Conservation (phyloP, 2,113 vertebrate genomes). For the Oriolus oriolus region DNA sequence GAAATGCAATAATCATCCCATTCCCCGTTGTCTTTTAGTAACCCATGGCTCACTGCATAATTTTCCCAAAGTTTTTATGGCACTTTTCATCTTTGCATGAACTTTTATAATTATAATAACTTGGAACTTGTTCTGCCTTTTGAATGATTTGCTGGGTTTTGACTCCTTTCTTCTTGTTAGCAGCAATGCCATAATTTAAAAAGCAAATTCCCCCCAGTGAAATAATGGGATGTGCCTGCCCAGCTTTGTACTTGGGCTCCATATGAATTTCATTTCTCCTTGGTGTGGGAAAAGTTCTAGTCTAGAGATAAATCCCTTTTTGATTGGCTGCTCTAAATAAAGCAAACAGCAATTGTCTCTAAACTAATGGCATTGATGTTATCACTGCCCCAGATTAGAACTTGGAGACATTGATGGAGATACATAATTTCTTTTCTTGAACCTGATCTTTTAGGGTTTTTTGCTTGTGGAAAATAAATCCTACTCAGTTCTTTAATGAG, state of each 20-base stretch:
- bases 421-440: neutral
- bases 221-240: neutral
- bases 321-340: constrained; percentile 1
- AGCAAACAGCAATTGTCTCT: neutral
- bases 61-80: neutral
- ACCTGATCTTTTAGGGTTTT: neutral
- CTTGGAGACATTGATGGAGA: neutral
- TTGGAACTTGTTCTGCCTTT: neutral
- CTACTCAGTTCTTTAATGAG: neutral
- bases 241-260: neutral
- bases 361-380: neutral
- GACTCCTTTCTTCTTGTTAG: neutral
- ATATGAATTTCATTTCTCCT: neutral
- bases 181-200: neutral
- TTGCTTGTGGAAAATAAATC: neutral
- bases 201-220: neutral
- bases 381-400: neutral
- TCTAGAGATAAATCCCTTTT: constrained; percentile 3
- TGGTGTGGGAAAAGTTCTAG: neutral
- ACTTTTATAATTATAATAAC: neutral
- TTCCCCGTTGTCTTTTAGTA: neutral
- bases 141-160: neutral
- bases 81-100: neutral
- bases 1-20: neutral
- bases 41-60: neutral